Evolutionary conservation across 2,797 vertebrate genomes (phyloP).

Genomic region (Eulemur rubriventer): DNA sequence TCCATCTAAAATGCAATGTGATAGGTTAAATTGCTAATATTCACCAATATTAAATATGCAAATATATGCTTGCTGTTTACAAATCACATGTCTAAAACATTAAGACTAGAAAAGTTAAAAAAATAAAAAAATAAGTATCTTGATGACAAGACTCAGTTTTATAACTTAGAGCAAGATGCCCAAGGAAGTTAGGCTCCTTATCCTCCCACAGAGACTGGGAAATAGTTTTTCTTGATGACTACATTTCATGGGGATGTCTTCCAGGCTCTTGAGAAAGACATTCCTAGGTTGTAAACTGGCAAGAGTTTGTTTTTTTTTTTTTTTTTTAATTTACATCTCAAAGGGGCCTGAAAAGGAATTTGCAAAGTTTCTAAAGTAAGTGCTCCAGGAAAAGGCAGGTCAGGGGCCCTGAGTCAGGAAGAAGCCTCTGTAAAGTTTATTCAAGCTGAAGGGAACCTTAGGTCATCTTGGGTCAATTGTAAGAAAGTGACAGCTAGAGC

Average conservation of each 20-base stretch:
- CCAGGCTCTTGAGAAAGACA: background rate
- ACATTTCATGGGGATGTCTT: background rate
- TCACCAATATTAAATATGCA: background rate
- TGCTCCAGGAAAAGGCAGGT: background rate
- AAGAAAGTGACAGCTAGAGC: background rate
- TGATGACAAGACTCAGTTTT: background rate
- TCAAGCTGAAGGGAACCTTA: background rate
- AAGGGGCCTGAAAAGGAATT: background rate
- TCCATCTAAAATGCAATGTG: background rate
- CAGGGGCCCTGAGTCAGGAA: background rate
- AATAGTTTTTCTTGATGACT: background rate
- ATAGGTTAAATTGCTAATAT: background rate
- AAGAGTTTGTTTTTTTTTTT: background rate
- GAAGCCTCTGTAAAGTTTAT: background rate
- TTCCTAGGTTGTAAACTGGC: background rate
- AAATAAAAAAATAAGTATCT: background rate
- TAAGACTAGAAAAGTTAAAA: background rate
- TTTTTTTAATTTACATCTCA: background rate
- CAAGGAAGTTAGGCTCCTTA: background rate
- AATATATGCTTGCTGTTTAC: background rate
- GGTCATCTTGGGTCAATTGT: background rate
- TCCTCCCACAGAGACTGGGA: background rate
- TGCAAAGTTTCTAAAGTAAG: background rate
- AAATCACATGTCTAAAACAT: background rate
- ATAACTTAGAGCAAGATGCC: background rate